These are phyloP conservation scores for Rana temporaria DNA, from an alignment of 2,113 vertebrate genomes.

Conservation along the genomic window DNA sequence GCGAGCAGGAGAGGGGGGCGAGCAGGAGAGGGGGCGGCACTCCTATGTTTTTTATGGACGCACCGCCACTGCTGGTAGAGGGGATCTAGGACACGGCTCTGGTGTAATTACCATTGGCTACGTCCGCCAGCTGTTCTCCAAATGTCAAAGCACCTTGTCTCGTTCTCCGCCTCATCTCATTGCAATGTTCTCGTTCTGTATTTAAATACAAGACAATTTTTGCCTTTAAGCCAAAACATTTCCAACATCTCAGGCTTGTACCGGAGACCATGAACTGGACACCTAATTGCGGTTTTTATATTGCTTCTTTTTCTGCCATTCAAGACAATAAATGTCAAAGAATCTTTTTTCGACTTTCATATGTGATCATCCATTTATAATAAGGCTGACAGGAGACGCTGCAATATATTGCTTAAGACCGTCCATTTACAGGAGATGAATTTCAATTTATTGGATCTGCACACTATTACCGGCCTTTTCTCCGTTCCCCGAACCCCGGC, in stretches of 20 bases:
- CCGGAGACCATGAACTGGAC: neutral
- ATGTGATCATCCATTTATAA: constrained; percentile 30
- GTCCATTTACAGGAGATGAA: constrained; percentile 25
- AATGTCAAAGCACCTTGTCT: too few relatives aligned
- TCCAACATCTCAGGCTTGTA: neutral
- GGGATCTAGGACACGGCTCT: too few relatives aligned
- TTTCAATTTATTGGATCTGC: constrained; percentile 20
- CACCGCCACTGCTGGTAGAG: too few relatives aligned
- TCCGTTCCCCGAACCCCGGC: neutral
- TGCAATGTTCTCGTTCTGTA: too few relatives aligned
- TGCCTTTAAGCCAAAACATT: neutral
- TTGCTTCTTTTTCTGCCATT: neutral
- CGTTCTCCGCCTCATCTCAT: too few relatives aligned
- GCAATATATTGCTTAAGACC: constrained; percentile 20
- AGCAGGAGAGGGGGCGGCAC: too few relatives aligned
- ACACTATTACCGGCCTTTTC: neutral
- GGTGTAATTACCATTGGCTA: too few relatives aligned
- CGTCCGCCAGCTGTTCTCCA: too few relatives aligned
- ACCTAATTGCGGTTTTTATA: neutral
- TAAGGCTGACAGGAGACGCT: constrained; percentile 2
- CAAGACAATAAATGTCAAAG: constrained; percentile 23
- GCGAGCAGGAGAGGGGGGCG: too few relatives aligned
- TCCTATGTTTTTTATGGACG: too few relatives aligned
- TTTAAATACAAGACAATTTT: neutral
- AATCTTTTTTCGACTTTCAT: constrained; percentile 13